These are phyloP conservation scores for Chrysina gloriosa DNA, from an alignment of 2,888 invertebrate species.

Conservation along the genomic window DNA sequence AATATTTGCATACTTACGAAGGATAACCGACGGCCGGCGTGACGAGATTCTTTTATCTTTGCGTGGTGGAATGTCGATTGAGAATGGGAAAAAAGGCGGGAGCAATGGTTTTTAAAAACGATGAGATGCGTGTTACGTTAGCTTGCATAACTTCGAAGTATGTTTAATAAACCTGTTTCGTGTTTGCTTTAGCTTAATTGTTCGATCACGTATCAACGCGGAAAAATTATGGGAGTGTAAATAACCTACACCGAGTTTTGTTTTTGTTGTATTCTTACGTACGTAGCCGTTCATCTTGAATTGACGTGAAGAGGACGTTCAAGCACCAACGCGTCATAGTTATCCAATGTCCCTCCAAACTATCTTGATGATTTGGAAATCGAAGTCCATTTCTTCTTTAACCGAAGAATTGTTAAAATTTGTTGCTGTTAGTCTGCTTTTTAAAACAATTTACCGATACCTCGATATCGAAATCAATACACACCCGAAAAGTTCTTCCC, in stretches of 20 bases:
- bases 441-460: too few species aligned
- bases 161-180: constrained; percentile 3
- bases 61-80: constrained; percentile 7
- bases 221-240: neutral
- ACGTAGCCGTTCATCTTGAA: too few species aligned
- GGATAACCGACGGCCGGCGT: neutral
- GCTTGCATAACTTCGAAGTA: constrained; percentile 4
- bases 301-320: too few species aligned
- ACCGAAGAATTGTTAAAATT: too few species aligned
- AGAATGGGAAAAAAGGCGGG: neutral
- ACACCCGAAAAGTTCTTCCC: too few species aligned
- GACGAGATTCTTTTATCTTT: neutral
- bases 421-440: too few species aligned
- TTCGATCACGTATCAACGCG: neutral
- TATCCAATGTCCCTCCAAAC: too few species aligned
- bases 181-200: neutral
- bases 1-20: constrained; percentile 14
- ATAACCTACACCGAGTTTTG: neutral
- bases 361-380: too few species aligned
- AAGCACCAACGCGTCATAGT: too few species aligned
- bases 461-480: too few species aligned
- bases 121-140: neutral
- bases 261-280: too few species aligned
- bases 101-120: neutral
- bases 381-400: too few species aligned